Conservation (phyloP, 2,113 vertebrate species). For the Pelvicachromis taeniatus region DNA sequence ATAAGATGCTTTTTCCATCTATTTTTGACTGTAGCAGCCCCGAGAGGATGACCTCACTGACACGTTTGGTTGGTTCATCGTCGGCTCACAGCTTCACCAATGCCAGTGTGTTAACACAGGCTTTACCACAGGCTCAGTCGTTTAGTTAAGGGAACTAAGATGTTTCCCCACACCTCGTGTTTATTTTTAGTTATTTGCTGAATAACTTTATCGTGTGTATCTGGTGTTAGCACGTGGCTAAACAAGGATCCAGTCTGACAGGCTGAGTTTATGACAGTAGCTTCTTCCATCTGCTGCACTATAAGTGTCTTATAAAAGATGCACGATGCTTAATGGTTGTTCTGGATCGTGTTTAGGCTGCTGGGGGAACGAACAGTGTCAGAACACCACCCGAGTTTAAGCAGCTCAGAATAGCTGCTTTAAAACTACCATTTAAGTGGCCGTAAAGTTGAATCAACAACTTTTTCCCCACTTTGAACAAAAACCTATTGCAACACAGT, state of each 20-base stretch:
- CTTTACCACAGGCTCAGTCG: too few relatives aligned
- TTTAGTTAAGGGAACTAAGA: background rate
- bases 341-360: slow-evolving; percentile 30
- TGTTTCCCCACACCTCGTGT: background rate
- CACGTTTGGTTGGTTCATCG: background rate
- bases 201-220: background rate
- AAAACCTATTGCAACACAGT: background rate
- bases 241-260: background rate
- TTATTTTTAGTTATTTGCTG: background rate
- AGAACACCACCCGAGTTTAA: background rate
- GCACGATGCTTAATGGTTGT: slow-evolving; percentile 29
- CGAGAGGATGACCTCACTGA: background rate
- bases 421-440: background rate
- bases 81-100: background rate
- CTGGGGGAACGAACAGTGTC: background rate
- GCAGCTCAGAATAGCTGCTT: background rate
- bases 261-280: background rate
- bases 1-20: background rate
- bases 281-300: slow-evolving; percentile 13
- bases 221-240: background rate
- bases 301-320: slow-evolving; percentile 46
- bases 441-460: background rate
- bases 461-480: background rate
- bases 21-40: background rate
- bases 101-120: too few relatives aligned